Conservation (phyloP, 2,113 vertebrate genomes). For the Phalacrocorax carbo region DNA sequence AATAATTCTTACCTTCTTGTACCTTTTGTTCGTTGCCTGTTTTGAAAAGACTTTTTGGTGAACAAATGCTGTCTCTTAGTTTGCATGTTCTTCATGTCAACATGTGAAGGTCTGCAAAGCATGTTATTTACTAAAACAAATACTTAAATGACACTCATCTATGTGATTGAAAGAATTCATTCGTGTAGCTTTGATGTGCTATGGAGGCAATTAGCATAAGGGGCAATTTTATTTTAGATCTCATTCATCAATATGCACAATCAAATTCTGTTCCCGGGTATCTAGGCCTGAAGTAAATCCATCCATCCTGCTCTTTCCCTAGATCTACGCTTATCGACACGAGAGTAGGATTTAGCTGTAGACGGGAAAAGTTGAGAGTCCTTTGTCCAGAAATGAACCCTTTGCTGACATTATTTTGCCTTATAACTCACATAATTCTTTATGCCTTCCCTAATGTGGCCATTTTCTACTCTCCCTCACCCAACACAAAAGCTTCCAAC, state of each 20-base stretch:
- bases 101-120: not conserved
- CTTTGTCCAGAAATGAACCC: not conserved
- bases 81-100: not conserved
- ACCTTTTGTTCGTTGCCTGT: rapidly evolving
- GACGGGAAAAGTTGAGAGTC: not conserved
- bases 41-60: not conserved
- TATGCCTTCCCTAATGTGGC: not conserved
- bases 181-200: not conserved
- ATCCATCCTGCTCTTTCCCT: not conserved
- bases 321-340: rapidly evolving
- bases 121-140: not conserved
- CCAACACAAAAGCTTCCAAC: not conserved
- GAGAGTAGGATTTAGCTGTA: not conserved
- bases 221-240: not conserved
- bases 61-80: not conserved
- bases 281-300: not conserved
- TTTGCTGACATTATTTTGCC: not conserved
- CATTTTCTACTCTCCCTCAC: not conserved
- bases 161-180: not conserved
- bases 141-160: not conserved
- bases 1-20: not conserved
- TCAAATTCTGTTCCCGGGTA: not conserved
- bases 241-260: not conserved
- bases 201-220: not conserved
- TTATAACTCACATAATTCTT: not conserved